Percentiles rank a stretch among this genome's conserved stretches.
Conservation (phyloP, 2,797 vertebrate species). For the Zonotrichia albicollis region DNA sequence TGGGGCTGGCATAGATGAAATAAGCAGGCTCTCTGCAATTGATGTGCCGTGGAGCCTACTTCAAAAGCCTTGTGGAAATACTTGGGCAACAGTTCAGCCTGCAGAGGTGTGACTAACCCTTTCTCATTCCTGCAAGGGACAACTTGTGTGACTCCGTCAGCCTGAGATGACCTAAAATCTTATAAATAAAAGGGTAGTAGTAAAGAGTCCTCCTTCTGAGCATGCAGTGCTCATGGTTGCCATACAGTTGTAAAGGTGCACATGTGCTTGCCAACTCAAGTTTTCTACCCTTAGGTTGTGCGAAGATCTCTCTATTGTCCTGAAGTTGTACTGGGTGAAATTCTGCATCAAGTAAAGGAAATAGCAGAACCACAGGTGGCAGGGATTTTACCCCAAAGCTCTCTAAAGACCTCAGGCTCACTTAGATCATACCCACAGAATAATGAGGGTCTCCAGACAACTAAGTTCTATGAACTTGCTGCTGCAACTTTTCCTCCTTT, state of each 20-base stretch:
- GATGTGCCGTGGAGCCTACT: neutral
- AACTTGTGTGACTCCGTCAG: neutral
- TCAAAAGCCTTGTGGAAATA: constrained; percentile 9
- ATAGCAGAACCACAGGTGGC: neutral
- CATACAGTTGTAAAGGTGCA: neutral
- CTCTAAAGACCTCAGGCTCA: neutral
- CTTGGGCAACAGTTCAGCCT: neutral
- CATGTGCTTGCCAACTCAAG: neutral
- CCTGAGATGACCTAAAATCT: neutral
- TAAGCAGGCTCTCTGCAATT: neutral
- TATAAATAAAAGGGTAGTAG: neutral
- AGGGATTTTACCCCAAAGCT: neutral
- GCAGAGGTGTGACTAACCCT: neutral
- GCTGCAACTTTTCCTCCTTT: neutral
- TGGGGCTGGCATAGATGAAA: neutral
- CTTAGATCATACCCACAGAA: neutral
- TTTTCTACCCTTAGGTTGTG: neutral
- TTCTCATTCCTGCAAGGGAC: neutral
- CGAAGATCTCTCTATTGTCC: neutral
- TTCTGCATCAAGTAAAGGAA: neutral
- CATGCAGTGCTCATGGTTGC: fast-evolving
- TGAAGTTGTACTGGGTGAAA: neutral
- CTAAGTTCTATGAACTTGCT: neutral
- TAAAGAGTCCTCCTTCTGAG: neutral
- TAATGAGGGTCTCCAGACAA: neutral